These are phyloP conservation scores for Hyposoter dolosus DNA, from an alignment of 2,888 invertebrate species.

Conservation along the genomic window DNA sequence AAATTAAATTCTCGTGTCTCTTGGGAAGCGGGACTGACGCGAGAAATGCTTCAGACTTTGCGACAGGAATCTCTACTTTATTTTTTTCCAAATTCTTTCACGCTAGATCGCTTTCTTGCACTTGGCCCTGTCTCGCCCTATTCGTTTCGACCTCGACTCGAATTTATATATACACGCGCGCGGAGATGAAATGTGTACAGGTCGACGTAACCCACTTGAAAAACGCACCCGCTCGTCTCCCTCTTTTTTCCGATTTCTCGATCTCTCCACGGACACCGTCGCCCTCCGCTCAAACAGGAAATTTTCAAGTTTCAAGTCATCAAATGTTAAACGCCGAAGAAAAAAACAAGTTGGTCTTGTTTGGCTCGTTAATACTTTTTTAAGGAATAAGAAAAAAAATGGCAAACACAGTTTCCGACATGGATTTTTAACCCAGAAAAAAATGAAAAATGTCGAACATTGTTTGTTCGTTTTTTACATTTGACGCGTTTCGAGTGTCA, in stretches of 20 bases:
- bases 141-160: constrained; percentile 53
- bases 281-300: constrained; percentile 82
- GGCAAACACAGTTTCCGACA: not conserved
- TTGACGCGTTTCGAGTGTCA: constrained; percentile 2
- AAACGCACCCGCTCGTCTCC: constrained; percentile 22
- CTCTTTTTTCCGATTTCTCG: constrained; percentile 45
- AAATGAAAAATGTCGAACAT: not conserved
- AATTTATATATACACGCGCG: constrained; percentile 17
- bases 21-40: not conserved
- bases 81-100: constrained; percentile 26
- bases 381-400: not conserved
- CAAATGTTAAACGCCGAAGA: constrained; percentile 61
- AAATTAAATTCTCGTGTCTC: not conserved
- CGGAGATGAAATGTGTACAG: constrained; percentile 41
- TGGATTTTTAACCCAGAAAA: not conserved
- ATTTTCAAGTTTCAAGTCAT: constrained; percentile 83
- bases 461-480: constrained; percentile 1
- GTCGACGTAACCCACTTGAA: not conserved
- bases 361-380: not conserved
- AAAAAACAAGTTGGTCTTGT: not conserved
- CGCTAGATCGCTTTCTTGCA: constrained; percentile 31
- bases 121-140: constrained; percentile 39
- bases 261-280: constrained; percentile 60
- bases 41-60: constrained; percentile 37
- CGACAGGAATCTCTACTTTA: constrained; percentile 42